These are phyloP conservation scores for Myxocyprinus asiaticus DNA, from an alignment of 2,113 vertebrate genomes.

Conservation along the genomic window DNA sequence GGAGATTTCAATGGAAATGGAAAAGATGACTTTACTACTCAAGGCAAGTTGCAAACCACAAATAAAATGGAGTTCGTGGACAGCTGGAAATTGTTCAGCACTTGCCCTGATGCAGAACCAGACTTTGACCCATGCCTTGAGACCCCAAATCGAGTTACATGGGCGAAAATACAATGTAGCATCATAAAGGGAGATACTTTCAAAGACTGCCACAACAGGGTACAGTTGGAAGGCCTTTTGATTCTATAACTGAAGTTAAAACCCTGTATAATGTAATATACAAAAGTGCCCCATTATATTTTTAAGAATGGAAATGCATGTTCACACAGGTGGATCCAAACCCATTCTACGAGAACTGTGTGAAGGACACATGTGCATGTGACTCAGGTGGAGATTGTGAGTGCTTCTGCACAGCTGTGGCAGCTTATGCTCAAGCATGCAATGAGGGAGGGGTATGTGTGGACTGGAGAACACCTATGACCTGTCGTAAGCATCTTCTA, in stretches of 20 bases:
- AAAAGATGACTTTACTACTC: constrained; percentile 88
- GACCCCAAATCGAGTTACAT: constrained; percentile 78
- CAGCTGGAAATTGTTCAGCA: constrained; percentile 85
- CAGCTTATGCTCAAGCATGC: constrained; percentile 81
- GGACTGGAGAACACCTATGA: constrained; percentile 77
- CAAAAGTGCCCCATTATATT: not conserved
- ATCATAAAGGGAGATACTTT: constrained; percentile 82
- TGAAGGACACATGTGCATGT: constrained; percentile 79
- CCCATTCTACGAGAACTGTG: constrained; percentile 75
- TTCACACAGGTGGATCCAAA: constrained; percentile 64
- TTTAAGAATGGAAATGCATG: not conserved
- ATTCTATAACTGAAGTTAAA: too few species aligned
- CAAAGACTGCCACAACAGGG: constrained; percentile 82
- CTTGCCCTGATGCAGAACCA: constrained; percentile 75
- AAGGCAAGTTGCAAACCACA: constrained; percentile 75
- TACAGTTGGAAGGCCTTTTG: constrained; percentile 56
- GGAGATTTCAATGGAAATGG: constrained; percentile 88
- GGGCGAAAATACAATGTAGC: constrained; percentile 87
- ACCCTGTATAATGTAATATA: not conserved
- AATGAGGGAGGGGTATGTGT: constrained; percentile 75
- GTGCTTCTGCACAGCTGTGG: constrained; percentile 80
- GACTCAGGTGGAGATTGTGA: constrained; percentile 80
- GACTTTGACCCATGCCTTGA: constrained; percentile 69
- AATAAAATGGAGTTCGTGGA: constrained; percentile 84
- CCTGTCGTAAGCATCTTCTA: constrained; percentile 74